Base-by-base conservation (phyloP, 2,113 vertebrate genomes). In the Indicator indicator region DNA sequence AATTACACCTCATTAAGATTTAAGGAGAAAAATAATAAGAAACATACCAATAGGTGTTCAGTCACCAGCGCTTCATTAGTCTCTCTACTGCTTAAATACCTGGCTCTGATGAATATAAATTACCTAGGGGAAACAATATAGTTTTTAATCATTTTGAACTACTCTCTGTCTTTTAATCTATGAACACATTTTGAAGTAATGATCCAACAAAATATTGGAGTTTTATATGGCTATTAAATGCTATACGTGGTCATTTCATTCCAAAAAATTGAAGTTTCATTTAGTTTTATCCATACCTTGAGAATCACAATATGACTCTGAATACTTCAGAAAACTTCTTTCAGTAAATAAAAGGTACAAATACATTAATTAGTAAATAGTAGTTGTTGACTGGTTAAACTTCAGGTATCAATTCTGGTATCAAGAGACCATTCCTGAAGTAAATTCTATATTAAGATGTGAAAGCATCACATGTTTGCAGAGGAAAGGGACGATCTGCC, bases 1-100 rank as follows among this genome's bases (percentile, higher is more conserved):
- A 98, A 97, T 98, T 98, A 96, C 84, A 94, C 75, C 93, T 97
- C 94, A 96, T 98, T 97, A 97, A 96, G 83, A 73, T 92, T 97
- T 97, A 94, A 97, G 83, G 86, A 97, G 95, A 96, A 97, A 97
- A 98, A 96, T 97, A 97, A 94, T 85, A 98, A 95, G 92, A 83
- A 97, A 94, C 71, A 95, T 81, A 96, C 52, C 74, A 95, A 91
- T 96, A 96, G 90, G 55, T 97, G 82, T 95, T 97, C 93, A 97
- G 92, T 88, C 88, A 93, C 46, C 46, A 92, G 73, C 36, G 95
- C 90, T 96, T 97, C 96, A 97, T 97, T 97, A 95, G 78, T 92
- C 96, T 88, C 71, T 95, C 93, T 96, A 77, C 69, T 85, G 72
- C 82, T 97, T 96, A 96, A 97, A 97, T 96, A 96, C 44, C 46